A percentile compares a stretch with the other conserved stretches of the same genome.
Evolutionary conservation across 2,113 vertebrate genomes (phyloP).

Genomic region (Lampris megalopsis): DNA sequence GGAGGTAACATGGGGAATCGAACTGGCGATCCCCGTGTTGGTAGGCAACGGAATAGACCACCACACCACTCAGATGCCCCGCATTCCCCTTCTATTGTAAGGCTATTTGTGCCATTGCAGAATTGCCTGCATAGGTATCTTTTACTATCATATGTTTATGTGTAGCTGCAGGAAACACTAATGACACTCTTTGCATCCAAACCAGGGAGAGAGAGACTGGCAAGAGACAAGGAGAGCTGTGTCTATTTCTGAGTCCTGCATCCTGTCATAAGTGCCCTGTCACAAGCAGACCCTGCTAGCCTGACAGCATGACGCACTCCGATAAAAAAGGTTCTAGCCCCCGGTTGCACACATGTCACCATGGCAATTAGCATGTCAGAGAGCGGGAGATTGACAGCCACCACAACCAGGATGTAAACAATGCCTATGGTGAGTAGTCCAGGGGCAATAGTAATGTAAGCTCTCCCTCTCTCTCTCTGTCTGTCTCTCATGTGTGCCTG

Average conservation of each 20-base stretch:
- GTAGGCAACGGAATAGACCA: no score
- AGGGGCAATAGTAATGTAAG: not conserved
- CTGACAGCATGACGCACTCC: constrained; percentile 51
- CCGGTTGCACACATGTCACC: constrained; percentile 60
- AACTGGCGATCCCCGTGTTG: no score
- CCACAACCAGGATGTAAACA: constrained; percentile 60
- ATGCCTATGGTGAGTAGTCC: constrained; percentile 17
- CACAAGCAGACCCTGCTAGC: constrained; percentile 33
- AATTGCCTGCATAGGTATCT: constrained; percentile 5
- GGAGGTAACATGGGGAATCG: no score
- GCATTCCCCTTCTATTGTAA: no score
- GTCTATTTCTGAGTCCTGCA: constrained; percentile 32
- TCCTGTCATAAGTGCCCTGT: constrained; percentile 29
- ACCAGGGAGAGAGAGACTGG: not conserved
- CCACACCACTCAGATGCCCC: no score
- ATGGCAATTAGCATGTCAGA: constrained; percentile 67
- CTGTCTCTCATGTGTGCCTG: constrained; percentile 7
- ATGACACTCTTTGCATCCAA: not conserved
- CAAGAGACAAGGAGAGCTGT: constrained; percentile 6
- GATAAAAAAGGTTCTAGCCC: constrained; percentile 57
- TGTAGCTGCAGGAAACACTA: not conserved
- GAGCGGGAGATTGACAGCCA: constrained; percentile 67
- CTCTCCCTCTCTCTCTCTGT: constrained; percentile 1
- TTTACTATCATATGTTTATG: not conserved
- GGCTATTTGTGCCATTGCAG: not conserved